Percentiles rank a stretch among this genome's conserved stretches.
Conservation (phyloP, 2,113 vertebrate genomes). For the Melanerpes aurifrons region DNA sequence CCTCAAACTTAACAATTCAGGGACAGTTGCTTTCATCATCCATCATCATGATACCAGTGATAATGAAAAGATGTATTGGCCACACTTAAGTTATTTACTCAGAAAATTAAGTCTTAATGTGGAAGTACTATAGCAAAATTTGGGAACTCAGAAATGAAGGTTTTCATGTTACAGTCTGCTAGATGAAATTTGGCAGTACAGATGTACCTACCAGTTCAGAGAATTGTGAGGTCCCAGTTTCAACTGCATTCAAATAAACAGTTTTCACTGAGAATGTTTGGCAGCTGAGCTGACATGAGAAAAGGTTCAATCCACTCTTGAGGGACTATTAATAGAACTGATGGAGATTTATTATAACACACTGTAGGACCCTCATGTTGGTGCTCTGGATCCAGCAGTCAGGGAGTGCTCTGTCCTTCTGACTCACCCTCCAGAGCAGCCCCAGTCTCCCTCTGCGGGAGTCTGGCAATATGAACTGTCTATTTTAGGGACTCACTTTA, state of each 20-base stretch:
- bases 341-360: not conserved
- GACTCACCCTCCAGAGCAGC: not conserved
- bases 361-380: not conserved
- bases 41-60: not conserved
- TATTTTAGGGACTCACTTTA: slow-evolving; percentile 9
- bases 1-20: not conserved
- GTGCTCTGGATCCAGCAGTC: not conserved
- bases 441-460: not conserved
- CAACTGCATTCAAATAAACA: not conserved
- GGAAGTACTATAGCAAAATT: not conserved
- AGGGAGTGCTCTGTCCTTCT: not conserved
- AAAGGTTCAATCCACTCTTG: not conserved
- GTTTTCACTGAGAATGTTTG: not conserved
- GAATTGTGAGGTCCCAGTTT: not conserved
- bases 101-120: not conserved
- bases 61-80: not conserved
- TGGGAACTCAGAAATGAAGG: not conserved
- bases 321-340: not conserved
- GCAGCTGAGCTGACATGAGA: not conserved
- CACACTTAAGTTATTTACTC: not conserved
- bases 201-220: not conserved
- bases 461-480: not conserved
- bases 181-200: not conserved
- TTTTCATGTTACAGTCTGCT: not conserved
- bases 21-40: not conserved